Evolutionary conservation across 2,113 vertebrate species (phyloP).

Genomic region (Neoarius graeffei): DNA sequence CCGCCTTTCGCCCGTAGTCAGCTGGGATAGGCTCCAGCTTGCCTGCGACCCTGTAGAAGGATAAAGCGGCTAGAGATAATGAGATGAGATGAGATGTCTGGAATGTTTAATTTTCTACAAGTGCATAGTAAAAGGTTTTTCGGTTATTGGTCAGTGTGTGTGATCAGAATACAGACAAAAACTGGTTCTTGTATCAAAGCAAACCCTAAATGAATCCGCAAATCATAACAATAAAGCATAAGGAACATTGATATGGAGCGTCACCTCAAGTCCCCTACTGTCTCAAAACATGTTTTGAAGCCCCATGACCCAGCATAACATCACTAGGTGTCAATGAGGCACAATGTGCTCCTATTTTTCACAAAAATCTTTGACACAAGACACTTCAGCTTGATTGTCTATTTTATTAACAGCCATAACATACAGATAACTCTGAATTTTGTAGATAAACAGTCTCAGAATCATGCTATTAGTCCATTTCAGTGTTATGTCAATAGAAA

Average conservation of each 20-base stretch:
- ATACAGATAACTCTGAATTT: neutral
- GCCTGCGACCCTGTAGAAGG: no score
- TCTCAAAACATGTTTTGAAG: neutral
- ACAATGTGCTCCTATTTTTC: neutral
- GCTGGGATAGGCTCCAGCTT: no score
- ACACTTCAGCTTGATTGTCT: neutral
- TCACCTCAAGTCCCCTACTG: neutral
- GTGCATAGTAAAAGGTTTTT: neutral
- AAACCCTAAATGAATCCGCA: neutral
- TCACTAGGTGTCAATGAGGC: neutral
- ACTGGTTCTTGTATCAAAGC: no score
- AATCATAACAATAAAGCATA: neutral
- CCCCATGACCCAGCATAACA: neutral
- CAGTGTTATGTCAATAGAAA: neutral
- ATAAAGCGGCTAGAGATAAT: no score
- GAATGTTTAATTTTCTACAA: neutral
- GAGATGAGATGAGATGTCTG: no score
- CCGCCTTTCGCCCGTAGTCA: no score
- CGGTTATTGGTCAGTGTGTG: no score
- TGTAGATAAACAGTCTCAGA: neutral
- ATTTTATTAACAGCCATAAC: slow-evolving; percentile 1
- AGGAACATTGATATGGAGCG: neutral
- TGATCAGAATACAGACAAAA: no score
- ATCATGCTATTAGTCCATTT: neutral
- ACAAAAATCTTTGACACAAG: neutral